Evolutionary conservation across 1,140 invertebrate species (phyloP).

Genomic region (Reticulitermes speratus): DNA sequence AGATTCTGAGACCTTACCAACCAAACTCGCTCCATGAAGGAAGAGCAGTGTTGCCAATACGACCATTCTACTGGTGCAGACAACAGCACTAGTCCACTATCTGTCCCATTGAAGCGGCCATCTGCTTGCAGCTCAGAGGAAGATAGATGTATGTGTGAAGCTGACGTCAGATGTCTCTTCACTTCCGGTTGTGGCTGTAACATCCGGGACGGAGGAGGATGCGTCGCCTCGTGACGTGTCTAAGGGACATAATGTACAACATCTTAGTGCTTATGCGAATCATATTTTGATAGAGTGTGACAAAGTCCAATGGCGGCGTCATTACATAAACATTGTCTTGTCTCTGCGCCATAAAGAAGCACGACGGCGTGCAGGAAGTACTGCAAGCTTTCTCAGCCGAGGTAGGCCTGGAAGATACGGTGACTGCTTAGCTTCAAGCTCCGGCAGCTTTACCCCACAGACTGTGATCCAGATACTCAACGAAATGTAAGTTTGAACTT

Average conservation of each 20-base stretch:
- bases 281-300: background rate
- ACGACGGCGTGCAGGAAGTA: no score
- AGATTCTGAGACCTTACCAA: background rate
- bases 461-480: no score
- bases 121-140: background rate
- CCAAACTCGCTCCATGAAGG: constrained; percentile 23
- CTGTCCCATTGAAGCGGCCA: background rate
- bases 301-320: background rate
- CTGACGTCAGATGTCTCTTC: background rate
- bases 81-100: background rate
- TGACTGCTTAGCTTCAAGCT: no score
- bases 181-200: background rate
- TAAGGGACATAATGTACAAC: background rate
- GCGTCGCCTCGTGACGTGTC: background rate
- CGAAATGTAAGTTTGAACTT: no score
- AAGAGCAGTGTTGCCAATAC: constrained; percentile 28
- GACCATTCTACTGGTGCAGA: constrained; percentile 23
- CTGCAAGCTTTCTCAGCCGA: no score
- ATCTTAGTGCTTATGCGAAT: background rate
- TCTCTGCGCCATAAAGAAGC: no score
- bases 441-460: no score
- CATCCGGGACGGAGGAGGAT: background rate
- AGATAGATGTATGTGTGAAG: background rate
- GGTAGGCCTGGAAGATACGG: no score
- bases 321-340: no score